Conservation (phyloP, 1,140 invertebrate species). For the Leptinotarsa texana region DNA sequence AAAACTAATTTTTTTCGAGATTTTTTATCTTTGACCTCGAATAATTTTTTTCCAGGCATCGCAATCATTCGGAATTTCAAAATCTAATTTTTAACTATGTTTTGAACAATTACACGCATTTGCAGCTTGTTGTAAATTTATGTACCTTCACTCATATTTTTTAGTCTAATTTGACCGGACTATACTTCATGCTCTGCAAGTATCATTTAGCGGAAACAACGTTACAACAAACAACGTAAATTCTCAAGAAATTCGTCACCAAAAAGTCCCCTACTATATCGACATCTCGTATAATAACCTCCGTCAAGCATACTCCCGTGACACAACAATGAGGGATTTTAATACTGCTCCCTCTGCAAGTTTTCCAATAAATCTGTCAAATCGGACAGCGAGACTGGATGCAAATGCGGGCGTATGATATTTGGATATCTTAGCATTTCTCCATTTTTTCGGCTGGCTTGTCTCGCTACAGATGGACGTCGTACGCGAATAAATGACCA, state of each 20-base stretch:
- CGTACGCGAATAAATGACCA: constrained; percentile 45
- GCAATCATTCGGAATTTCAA: too few species aligned
- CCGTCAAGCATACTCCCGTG: neutral
- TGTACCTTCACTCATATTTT: too few species aligned
- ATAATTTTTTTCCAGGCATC: too few species aligned
- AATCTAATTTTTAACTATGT: too few species aligned
- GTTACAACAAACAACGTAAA: too few species aligned
- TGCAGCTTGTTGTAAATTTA: too few species aligned
- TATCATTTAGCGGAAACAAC: too few species aligned
- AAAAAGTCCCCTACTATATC: neutral
- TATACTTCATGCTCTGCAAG: too few species aligned
- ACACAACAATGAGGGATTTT: constrained; percentile 45
- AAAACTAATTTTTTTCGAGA: too few species aligned
- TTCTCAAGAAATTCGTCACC: neutral
- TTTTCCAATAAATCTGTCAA: constrained; percentile 53
- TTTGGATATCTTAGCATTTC: constrained; percentile 38
- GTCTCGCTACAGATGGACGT: constrained; percentile 42
- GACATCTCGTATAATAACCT: neutral
- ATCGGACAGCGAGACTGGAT: constrained; percentile 26
- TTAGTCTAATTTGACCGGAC: too few species aligned
- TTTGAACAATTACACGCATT: too few species aligned
- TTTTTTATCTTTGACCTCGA: too few species aligned
- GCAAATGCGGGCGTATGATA: constrained; percentile 38
- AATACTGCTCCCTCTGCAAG: constrained; percentile 44
- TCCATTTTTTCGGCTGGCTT: constrained; percentile 32